These are phyloP conservation scores for Perizoma affinitatum DNA, from an alignment of 2,888 invertebrate genomes.

Conservation along the genomic window DNA sequence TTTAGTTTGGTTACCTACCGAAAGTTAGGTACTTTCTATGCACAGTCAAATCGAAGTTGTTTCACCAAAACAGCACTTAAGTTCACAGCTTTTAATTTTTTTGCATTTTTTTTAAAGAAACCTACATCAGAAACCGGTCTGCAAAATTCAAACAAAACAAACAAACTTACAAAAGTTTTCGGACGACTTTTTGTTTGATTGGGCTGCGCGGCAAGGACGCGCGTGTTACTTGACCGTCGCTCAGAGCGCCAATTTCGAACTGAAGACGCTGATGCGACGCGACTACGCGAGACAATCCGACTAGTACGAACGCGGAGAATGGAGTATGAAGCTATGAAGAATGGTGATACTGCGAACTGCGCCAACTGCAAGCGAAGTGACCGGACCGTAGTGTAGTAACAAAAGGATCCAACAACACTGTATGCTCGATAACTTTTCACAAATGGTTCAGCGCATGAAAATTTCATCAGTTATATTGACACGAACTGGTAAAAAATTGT, in stretches of 20 bases:
- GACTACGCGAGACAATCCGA: neutral
- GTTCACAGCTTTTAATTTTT: slow-evolving; percentile 29
- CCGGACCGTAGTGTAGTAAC: slow-evolving; percentile 3
- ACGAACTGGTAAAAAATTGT: slow-evolving; percentile 33
- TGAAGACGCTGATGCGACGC: slow-evolving; percentile 41
- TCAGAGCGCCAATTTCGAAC: slow-evolving; percentile 78
- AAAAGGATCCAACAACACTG: slow-evolving; percentile 33
- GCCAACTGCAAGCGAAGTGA: too few species aligned
- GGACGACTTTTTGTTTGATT: slow-evolving; percentile 40
- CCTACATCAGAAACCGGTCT: slow-evolving; percentile 41
- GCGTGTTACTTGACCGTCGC: slow-evolving; percentile 56
- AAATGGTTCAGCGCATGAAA: slow-evolving; percentile 41
- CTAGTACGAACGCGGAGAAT: too few species aligned
- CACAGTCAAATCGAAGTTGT: slow-evolving; percentile 14
- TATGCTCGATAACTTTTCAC: slow-evolving; percentile 40
- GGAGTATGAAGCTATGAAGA: too few species aligned
- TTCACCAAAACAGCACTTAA: slow-evolving; percentile 23
- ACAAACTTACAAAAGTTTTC: slow-evolving; percentile 50
- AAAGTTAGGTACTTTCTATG: too few species aligned
- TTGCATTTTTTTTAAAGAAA: slow-evolving; percentile 11
- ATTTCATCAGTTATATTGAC: slow-evolving; percentile 43
- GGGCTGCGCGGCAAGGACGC: slow-evolving; percentile 50
- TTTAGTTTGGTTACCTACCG: slow-evolving; percentile 47
- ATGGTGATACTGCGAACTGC: too few species aligned
- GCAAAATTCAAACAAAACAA: slow-evolving; percentile 53